A percentile compares a stretch with the other conserved stretches of the same genome.
phyloP scores from a whole-genome alignment of 2,888 invertebrate species.

The Dolichomitus sp. region DNA sequence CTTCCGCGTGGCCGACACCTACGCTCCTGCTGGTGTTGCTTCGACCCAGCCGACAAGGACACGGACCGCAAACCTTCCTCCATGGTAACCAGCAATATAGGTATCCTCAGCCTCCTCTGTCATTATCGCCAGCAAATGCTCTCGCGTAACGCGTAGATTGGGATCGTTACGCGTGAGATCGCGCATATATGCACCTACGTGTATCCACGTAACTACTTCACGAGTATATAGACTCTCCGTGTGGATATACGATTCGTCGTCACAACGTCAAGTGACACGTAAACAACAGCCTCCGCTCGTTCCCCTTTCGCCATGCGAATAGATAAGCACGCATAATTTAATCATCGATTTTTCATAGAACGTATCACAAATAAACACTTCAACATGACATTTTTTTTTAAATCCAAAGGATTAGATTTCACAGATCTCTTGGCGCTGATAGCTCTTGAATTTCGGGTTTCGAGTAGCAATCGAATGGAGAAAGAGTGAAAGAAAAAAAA shows the following conservation, averaged over 20 bases:
- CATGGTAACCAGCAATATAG: slow-evolving; percentile 21
- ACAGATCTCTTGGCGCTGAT: slow-evolving; percentile 34
- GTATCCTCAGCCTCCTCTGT: slow-evolving; percentile 31
- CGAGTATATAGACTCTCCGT: slow-evolving; percentile 16
- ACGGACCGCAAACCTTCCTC: slow-evolving; percentile 47
- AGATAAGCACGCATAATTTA: slow-evolving; percentile 35
- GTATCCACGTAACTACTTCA: slow-evolving; percentile 44
- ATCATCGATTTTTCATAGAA: slow-evolving; percentile 21
- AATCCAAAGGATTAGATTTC: slow-evolving; percentile 32
- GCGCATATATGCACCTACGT: slow-evolving; percentile 55
- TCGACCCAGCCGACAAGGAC: slow-evolving; percentile 65
- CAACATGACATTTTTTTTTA: slow-evolving; percentile 12
- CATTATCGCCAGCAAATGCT: slow-evolving; percentile 58
- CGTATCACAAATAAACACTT: not conserved
- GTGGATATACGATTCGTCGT: not conserved
- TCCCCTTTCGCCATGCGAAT: slow-evolving; percentile 60
- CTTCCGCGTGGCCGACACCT: slow-evolving; percentile 84
- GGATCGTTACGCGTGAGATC: slow-evolving; percentile 57
- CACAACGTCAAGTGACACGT: slow-evolving; percentile 42
- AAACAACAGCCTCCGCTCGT: slow-evolving; percentile 79
- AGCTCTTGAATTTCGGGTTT: slow-evolving; percentile 38
- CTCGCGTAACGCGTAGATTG: slow-evolving; percentile 58
- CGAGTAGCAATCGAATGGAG: slow-evolving; percentile 19
- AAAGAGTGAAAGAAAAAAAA: slow-evolving; percentile 25
- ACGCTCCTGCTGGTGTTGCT: slow-evolving; percentile 74